Evolutionary conservation across 2,888 invertebrate genomes (phyloP).

Genomic region (Drosophila rellima): DNA sequence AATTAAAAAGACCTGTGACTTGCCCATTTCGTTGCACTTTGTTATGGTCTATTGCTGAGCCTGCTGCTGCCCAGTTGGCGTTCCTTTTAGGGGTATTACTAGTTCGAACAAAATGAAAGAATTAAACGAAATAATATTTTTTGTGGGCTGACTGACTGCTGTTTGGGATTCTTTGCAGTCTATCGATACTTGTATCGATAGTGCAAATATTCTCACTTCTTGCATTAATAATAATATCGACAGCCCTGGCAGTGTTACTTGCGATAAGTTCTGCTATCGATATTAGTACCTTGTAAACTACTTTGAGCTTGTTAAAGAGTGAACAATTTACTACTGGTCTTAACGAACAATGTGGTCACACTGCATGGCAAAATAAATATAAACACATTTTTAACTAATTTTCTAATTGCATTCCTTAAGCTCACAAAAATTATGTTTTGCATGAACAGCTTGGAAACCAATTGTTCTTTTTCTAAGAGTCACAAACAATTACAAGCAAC

Average conservation of each 20-base stretch:
- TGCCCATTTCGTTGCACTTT: slow-evolving; percentile 37
- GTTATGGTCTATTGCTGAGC: slow-evolving; percentile 19
- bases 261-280: too few species aligned
- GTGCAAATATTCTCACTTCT: not conserved
- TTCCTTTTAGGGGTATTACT: slow-evolving; percentile 37
- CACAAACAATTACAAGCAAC: too few species aligned
- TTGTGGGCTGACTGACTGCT: slow-evolving; percentile 32
- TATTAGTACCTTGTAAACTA: too few species aligned
- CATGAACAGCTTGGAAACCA: too few species aligned
- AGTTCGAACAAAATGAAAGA: slow-evolving; percentile 40
- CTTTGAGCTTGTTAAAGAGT: slow-evolving; percentile 7
- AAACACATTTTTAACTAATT: too few species aligned
- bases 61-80: slow-evolving; percentile 29
- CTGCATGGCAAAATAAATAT: slow-evolving; percentile 18
- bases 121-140: slow-evolving; percentile 46
- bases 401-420: too few species aligned
- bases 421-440: too few species aligned
- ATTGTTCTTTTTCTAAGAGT: too few species aligned
- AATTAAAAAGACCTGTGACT: slow-evolving; percentile 41
- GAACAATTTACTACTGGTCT: slow-evolving; percentile 29
- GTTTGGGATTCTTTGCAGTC: slow-evolving; percentile 10
- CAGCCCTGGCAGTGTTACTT: too few species aligned
- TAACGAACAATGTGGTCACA: slow-evolving; percentile 37
- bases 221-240: not conserved
- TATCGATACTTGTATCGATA: slow-evolving; percentile 28